Percentiles rank a stretch among this genome's conserved stretches.
phyloP scores from a whole-genome alignment of 2,113 vertebrate genomes.

The Macrotus californicus region DNA sequence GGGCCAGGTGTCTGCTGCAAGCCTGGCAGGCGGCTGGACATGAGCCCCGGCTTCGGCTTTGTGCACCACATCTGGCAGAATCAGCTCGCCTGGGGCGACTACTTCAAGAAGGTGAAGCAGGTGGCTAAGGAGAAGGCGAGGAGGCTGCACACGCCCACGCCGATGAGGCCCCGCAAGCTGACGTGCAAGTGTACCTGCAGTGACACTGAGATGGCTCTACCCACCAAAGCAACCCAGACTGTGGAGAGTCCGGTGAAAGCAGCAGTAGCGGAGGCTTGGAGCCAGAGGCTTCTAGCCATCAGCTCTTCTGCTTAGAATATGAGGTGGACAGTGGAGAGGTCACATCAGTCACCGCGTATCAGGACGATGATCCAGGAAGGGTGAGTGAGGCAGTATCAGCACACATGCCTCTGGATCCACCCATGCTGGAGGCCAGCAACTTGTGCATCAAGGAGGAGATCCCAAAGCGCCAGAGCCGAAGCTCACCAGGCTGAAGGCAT shows the following conservation, averaged over 20 bases:
- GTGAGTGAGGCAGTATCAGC: constrained; percentile 84
- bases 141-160: constrained; percentile 80
- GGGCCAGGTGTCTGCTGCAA: constrained; percentile 69
- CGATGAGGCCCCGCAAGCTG: constrained; percentile 85
- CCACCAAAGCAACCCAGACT: constrained; percentile 73
- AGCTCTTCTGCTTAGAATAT: constrained; percentile 94
- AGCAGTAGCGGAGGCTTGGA: constrained; percentile 85
- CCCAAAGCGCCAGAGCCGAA: constrained; percentile 83
- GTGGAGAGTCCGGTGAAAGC: constrained; percentile 82
- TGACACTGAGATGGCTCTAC: constrained; percentile 79
- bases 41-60: constrained; percentile 89
- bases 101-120: constrained; percentile 90
- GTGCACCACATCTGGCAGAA: constrained; percentile 93
- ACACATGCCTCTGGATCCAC: constrained; percentile 83
- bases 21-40: constrained; percentile 88
- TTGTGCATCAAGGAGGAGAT: constrained; percentile 86
- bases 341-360: constrained; percentile 89
- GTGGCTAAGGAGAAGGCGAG: constrained; percentile 87
- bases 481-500: constrained; percentile 66
- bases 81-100: constrained; percentile 92
- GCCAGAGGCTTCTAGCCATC: constrained; percentile 79
- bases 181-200: constrained; percentile 89
- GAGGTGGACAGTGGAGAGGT: constrained; percentile 87
- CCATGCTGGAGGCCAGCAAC: constrained; percentile 85
- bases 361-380: constrained; percentile 88